A percentile compares a stretch with the other conserved stretches of the same genome.
phyloP scores from a whole-genome alignment of 2,113 vertebrate genomes.

The Pelusios castaneus region DNA sequence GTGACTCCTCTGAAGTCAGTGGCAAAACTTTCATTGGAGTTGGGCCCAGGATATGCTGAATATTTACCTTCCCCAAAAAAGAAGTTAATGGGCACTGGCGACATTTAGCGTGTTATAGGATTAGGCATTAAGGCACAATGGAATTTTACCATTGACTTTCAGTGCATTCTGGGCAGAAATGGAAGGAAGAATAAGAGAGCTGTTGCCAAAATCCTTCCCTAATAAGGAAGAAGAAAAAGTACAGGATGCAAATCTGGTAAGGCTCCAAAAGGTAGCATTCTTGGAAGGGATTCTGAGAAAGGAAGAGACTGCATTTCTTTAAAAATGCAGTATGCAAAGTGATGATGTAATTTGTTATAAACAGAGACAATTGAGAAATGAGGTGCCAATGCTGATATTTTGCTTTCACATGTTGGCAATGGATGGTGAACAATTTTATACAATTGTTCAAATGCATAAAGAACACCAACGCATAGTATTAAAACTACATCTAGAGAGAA shows the following conservation, averaged over 20 bases:
- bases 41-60: neutral
- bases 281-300: conserved; percentile 49
- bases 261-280: conserved; percentile 42
- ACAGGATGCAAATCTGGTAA: conserved; percentile 49
- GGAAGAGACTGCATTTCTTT: conserved; percentile 22
- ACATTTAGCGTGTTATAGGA: neutral
- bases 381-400: conserved; percentile 4
- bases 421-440: neutral
- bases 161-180: fast-evolving
- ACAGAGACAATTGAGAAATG: conserved; percentile 8
- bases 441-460: neutral
- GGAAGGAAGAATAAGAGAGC: neutral
- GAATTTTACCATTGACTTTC: neutral
- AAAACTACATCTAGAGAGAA: neutral
- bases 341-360: neutral
- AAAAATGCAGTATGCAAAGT: conserved; percentile 40
- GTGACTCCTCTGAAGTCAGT: neutral
- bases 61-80: neutral
- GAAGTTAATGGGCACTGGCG: neutral
- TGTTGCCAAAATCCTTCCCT: conserved; percentile 38
- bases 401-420: neutral
- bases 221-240: conserved; percentile 16
- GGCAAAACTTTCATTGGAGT: fast-evolving
- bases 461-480: neutral
- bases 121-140: neutral